Base-by-base conservation (phyloP, 1,140 invertebrate species). In the Himalopsyche phryganea region DNA sequence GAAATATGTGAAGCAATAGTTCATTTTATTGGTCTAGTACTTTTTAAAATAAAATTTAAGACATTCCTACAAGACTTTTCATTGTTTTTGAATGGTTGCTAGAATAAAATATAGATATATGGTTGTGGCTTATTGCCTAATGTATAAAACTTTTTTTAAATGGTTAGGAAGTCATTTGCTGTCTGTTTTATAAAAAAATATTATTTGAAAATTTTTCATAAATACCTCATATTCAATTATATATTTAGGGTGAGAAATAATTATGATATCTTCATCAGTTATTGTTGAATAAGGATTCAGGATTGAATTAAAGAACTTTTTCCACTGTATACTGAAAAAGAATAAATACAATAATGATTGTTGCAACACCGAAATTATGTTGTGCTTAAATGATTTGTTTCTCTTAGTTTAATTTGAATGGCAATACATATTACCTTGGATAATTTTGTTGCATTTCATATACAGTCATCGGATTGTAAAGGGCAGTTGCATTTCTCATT, bases 401-500 rank as follows among this genome's bases (percentile, higher is more conserved):
- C 15, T 42, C n/a, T n/a, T n/a, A n/a, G n/a, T n/a, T 7, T 9
- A 14, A 42, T 42, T 7, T 42, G 6, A 9, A 9, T 6, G 6
- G 7, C 14, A 6, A 6, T 42, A 14, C 9, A 48, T 48, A 48
- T 28, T 53, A 45, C 40, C 50, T 45, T 10, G 87, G 85, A 67
- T 87, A 91, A 45, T 85, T 84, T 17, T 78, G 66, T 60, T 89
- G 82, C 6, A 97, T 69, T 51, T 96, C 82, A 2, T 70, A 69
- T 2, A 96, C 76, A 0, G 85, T 90, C 83, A 93, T 93, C n/a
- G 89, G 35, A 68, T 97, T 95, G 75, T 96, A 97, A 2, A 96
- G 78, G 56, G 89, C 86, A 2, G 91, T 89, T 1, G 91, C 91
- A 71, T 98, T 95, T 54, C 94, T 81, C 42, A 94, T 82, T 73